Percentiles rank a stretch among this genome's conserved stretches.
Evolutionary conservation across 2,113 vertebrate genomes (phyloP).

Genomic region (Trogon melanurus): DNA sequence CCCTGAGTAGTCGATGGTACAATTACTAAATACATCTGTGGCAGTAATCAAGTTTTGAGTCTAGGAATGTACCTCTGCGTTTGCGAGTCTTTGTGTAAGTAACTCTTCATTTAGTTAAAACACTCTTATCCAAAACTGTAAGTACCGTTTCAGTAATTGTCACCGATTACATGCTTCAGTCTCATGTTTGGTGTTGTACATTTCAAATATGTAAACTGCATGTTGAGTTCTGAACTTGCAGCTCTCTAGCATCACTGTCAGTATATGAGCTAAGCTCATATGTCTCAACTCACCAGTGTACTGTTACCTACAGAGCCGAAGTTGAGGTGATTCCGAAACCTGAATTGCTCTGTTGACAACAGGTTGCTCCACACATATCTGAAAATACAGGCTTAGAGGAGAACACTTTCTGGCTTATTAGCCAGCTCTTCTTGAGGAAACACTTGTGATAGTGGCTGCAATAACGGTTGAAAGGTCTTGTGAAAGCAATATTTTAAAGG

Average conservation of each 20-base stretch:
- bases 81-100: background rate
- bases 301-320: background rate
- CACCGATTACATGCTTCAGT: background rate
- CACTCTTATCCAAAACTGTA: background rate
- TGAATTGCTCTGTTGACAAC: background rate
- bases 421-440: background rate
- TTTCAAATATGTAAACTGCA: background rate
- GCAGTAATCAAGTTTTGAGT: background rate
- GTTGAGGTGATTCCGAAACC: background rate
- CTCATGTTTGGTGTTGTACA: background rate
- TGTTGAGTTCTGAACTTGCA: background rate
- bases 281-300: background rate
- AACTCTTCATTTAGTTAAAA: background rate
- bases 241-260: background rate
- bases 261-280: background rate
- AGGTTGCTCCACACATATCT: background rate
- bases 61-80: background rate
- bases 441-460: accelerated
- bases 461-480: background rate
- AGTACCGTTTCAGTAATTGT: background rate
- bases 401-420: background rate
- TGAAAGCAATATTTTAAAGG: background rate
- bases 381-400: background rate
- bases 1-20: background rate
- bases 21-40: background rate